Conservation (phyloP, 2,113 vertebrate species). For the Carettochelys insculpta region DNA sequence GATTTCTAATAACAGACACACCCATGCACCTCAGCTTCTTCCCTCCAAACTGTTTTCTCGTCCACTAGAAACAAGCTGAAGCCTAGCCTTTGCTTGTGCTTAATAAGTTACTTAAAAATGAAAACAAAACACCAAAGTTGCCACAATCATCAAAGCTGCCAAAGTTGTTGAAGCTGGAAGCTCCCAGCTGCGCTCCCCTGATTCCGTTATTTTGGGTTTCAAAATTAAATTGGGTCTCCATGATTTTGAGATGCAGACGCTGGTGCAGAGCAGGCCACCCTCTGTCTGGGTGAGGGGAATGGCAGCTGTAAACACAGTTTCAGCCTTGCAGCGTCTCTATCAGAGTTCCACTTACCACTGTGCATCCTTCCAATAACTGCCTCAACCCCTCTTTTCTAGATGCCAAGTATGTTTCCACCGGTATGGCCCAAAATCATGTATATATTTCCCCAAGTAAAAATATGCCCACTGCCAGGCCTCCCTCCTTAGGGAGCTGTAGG, state of each 20-base stretch:
- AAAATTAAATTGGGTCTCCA: background rate
- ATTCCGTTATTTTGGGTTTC: background rate
- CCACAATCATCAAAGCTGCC: background rate
- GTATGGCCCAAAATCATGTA: background rate
- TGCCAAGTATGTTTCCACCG: background rate
- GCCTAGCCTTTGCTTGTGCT: background rate
- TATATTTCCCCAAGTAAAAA: background rate
- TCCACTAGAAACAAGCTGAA: background rate
- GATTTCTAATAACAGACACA: background rate
- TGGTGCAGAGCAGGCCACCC: background rate
- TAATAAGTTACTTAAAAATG: accelerated
- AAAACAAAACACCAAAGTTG: background rate
- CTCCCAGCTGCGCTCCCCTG: background rate
- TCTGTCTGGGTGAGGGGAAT: background rate
- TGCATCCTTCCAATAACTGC: background rate
- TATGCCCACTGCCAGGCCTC: background rate
- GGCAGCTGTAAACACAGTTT: accelerated
- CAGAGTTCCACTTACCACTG: background rate
- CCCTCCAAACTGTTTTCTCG: background rate
- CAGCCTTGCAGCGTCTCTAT: background rate
- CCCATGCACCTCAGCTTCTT: background rate
- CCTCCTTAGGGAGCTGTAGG: background rate
- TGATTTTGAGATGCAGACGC: background rate
- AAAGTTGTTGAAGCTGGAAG: background rate
- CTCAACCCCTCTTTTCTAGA: background rate